Base-by-base conservation (phyloP, 2,797 vertebrate species). In the Ibycter americanus region DNA sequence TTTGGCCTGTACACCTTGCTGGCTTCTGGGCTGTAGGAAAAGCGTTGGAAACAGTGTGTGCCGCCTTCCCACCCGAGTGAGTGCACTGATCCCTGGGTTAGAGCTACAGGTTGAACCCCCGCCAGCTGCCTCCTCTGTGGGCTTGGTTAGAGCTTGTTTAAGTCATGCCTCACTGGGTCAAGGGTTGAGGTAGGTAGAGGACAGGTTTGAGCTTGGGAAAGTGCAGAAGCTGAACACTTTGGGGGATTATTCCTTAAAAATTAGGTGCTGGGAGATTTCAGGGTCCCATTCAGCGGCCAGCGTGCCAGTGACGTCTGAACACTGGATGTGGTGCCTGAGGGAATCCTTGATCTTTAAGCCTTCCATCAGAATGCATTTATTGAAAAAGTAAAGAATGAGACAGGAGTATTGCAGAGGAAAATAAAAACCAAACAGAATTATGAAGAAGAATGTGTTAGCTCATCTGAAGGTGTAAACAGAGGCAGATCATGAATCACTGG, bases 1-100 rank as follows among this genome's bases (percentile, higher is more conserved):
- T 73, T 89, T 63, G 8, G 6, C 5, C 9, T 1, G 4, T 40
- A 19, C 0, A 2, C 15, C n/a, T 59, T 56, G 36, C 10, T 27
- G 6, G 8, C 2, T 66, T 85, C 25, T 34, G 13, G 9, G 11
- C 12, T 67, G 12, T 26, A 74, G 36, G 19, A 44, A 85, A 83
- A 40, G 10, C 0, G 2, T 16, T 3, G 7, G 29, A 65, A 47
- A 26, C 12, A 51, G 10, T 7, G 2, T 0, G 0, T 51, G 10
- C 3, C 10, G 23, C 19, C 34, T 87, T 82, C 18, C 32, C 32
- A 34, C 0, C 5, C 42, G 22, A 32, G 8, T 10, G 22, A 32
- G 8, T 10, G 18, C 8, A 7, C 29, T n/a, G 21, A n/a, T 42
- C 4, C 7, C 25, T n/a, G 40, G 27, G 14, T 16, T 79, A 46